Evolutionary conservation across 2,797 vertebrate genomes (phyloP).

Genomic region (Poecile montanus): DNA sequence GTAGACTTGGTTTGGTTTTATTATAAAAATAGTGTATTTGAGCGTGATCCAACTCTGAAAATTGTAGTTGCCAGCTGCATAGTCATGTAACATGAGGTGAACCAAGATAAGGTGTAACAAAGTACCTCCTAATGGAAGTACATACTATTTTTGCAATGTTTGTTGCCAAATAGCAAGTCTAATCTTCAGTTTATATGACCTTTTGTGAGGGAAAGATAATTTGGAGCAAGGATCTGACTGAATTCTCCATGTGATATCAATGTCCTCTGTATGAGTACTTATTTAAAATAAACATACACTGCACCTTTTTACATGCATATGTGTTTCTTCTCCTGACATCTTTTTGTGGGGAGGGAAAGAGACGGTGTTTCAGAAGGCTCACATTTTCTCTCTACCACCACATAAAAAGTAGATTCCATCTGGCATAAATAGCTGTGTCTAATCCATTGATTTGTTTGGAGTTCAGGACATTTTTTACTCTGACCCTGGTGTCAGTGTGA

Average conservation of each 20-base stretch:
- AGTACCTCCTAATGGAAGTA: not conserved
- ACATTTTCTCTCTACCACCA: not conserved
- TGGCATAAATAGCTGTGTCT: not conserved
- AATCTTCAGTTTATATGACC: not conserved
- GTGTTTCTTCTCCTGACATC: not conserved
- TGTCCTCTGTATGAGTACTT: constrained; percentile 21
- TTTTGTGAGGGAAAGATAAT: not conserved
- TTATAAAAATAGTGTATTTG: not conserved
- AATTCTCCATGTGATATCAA: not conserved
- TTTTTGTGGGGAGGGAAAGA: not conserved
- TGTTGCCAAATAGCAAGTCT: constrained; percentile 13
- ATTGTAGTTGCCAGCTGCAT: not conserved
- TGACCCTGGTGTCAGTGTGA: not conserved
- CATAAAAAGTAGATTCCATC: not conserved
- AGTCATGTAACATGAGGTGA: not conserved
- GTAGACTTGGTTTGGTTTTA: not conserved
- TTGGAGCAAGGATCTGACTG: not conserved
- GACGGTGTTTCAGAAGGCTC: not conserved
- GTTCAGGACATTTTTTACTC: not conserved
- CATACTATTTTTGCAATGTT: not conserved
- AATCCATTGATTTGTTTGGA: not conserved
- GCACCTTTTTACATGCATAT: not conserved
- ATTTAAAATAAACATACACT: constrained; percentile 50
- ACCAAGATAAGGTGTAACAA: not conserved
- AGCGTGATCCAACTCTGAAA: not conserved